phyloP scores from a whole-genome alignment of 2,797 vertebrate genomes.

The Peromyscus melanophrys region DNA sequence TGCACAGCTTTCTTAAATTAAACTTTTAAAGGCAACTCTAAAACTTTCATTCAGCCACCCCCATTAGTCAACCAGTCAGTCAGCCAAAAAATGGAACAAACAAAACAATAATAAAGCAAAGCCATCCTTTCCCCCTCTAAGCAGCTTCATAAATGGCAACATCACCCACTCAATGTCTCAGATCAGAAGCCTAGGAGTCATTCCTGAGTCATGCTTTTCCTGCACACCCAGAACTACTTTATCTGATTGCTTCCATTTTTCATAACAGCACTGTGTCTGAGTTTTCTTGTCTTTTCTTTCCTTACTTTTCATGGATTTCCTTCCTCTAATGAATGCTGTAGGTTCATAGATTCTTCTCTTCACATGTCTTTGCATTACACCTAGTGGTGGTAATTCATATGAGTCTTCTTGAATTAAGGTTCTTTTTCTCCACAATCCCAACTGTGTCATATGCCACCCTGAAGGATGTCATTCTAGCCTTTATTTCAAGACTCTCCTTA shows the following conservation, averaged over 20 bases:
- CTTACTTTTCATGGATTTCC: background rate
- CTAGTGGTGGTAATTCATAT: background rate
- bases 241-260: constrained; percentile 48
- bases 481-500: background rate
- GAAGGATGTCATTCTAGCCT: background rate
- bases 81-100: background rate
- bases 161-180: constrained; percentile 48
- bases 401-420: background rate
- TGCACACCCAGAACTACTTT: constrained; percentile 12
- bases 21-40: constrained; percentile 49
- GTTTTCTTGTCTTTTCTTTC: background rate
- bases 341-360: background rate
- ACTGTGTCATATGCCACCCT: background rate
- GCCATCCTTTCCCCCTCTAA: constrained; percentile 26
- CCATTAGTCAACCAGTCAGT: constrained; percentile 7
- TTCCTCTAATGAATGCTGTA: background rate
- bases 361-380: background rate
- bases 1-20: constrained; percentile 17
- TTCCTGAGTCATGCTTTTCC: constrained; percentile 61
- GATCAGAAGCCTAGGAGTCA: constrained; percentile 44
- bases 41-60: constrained; percentile 1
- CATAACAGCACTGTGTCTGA: background rate
- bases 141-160: constrained; percentile 50
- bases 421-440: background rate
- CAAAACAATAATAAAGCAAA: constrained; percentile 51